Conservation (phyloP, 1,140 invertebrate species). For the Whitmania pigra region DNA sequence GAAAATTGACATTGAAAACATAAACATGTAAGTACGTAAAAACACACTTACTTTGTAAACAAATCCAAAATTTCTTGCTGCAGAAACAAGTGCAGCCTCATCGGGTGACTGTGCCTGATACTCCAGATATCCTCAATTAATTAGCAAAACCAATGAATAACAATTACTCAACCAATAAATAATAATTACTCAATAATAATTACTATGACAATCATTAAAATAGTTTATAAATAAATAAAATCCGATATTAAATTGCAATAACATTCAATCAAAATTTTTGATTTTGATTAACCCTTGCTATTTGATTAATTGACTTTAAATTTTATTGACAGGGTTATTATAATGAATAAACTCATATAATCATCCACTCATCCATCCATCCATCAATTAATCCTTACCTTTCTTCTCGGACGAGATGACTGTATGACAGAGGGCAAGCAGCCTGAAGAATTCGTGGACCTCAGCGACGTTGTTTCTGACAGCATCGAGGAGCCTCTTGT, state of each 20-base stretch:
- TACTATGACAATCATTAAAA: too few species aligned
- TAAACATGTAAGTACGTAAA: too few species aligned
- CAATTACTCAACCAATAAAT: background rate
- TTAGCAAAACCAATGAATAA: background rate
- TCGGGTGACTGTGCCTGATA: constrained; percentile 26
- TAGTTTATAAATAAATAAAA: too few species aligned
- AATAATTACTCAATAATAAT: background rate
- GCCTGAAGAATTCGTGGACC: constrained; percentile 72
- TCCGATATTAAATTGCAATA: too few species aligned
- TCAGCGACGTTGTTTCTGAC: constrained; percentile 57
- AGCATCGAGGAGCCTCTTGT: constrained; percentile 68
- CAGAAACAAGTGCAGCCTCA: constrained; percentile 23
- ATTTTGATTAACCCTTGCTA: too few species aligned
- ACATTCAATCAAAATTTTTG: too few species aligned
- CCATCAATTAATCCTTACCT: constrained; percentile 15
- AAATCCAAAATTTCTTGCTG: constrained; percentile 40
- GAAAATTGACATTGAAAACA: too few species aligned
- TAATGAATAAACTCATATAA: too few species aligned
- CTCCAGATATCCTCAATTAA: constrained; percentile 41
- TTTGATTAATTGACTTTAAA: too few species aligned
- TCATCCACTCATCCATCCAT: too few species aligned
- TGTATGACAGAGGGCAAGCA: constrained; percentile 91
- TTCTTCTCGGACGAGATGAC: constrained; percentile 75
- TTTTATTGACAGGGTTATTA: too few species aligned
- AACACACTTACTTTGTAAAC: constrained; percentile 66